Percentiles rank a stretch among this genome's conserved stretches.
These are phyloP conservation scores for Armadillidium nasatum DNA, from an alignment of 1,140 invertebrate genomes.

Conservation along the genomic window DNA sequence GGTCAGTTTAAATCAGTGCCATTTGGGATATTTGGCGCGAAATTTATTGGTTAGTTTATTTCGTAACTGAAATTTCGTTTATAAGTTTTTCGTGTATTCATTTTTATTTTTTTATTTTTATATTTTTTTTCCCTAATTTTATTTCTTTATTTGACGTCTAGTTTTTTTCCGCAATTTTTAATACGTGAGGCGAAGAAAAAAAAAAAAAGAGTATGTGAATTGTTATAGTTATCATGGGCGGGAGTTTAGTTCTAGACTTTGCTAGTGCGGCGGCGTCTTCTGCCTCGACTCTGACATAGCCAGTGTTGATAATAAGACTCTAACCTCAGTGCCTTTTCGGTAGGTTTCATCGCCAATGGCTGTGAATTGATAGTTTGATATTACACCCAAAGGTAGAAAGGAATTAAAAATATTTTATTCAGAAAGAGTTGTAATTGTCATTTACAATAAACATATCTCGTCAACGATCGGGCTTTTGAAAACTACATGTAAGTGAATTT, in stretches of 20 bases:
- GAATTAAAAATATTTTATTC: background rate
- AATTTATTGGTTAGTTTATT: no score
- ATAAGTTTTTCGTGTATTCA: no score
- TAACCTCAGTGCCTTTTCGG: slow-evolving; percentile 6
- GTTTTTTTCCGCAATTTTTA: no score
- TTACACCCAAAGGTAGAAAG: background rate
- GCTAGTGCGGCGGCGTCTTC: background rate
- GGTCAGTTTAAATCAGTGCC: background rate
- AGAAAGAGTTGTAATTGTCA: no score
- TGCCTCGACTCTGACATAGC: background rate
- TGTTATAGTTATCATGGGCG: background rate
- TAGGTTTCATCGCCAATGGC: slow-evolving; percentile 3
- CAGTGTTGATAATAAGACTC: background rate
- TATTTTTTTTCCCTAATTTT: no score
- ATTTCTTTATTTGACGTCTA: no score
- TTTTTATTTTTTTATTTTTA: no score
- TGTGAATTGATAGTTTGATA: slow-evolving; percentile 5
- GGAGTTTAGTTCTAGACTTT: background rate
- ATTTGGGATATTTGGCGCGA: background rate
- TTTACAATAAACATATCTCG: no score
- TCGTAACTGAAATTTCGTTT: no score
- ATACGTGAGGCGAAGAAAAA: background rate
- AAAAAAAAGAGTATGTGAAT: background rate
- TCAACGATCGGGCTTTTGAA: no score
- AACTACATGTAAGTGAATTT: no score